Percentiles rank a stretch among this genome's conserved stretches.
Conservation (phyloP, 2,797 vertebrate genomes). For the Amblyopsis hoosieri region DNA sequence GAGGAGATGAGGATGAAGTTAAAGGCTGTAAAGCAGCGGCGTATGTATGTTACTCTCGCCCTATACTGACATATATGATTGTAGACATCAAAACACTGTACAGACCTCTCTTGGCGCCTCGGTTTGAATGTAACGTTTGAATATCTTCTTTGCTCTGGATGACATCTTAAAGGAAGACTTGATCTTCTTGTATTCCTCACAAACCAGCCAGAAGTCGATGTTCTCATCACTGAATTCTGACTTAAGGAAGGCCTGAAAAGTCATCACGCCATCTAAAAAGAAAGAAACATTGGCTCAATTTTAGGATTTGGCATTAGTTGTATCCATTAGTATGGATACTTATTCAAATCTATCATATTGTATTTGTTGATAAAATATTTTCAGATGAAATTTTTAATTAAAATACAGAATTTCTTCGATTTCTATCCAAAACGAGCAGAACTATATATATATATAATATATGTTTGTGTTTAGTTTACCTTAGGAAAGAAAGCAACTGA, state of each 20-base stretch:
- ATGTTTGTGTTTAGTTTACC: no score
- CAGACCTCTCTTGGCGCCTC: constrained; percentile 85
- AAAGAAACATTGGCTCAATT: neutral
- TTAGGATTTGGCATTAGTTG: neutral
- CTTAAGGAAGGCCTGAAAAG: constrained; percentile 86
- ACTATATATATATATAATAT: no score
- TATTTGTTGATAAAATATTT: neutral
- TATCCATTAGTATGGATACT: no score
- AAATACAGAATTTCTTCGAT: neutral
- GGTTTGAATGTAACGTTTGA: constrained; percentile 80
- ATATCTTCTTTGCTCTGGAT: constrained; percentile 85
- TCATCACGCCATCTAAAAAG: constrained; percentile 76
- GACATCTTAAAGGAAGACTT: constrained; percentile 72
- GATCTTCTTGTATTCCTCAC: constrained; percentile 86
- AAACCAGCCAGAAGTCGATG: constrained; percentile 88
- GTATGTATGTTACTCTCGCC: neutral
- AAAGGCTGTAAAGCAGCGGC: neutral
- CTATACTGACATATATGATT: neutral
- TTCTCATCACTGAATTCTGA: constrained; percentile 90
- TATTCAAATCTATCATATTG: neutral
- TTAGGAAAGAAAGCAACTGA: no score
- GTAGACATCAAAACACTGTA: neutral
- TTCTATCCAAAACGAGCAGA: no score
- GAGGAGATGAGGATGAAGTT: constrained; percentile 13
- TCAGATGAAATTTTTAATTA: neutral